These are phyloP conservation scores for Felis catus DNA, from an alignment of 2,113 vertebrate species.

Conservation along the genomic window F.catus_Fca126_mat1.0 CM031413.1:139752501-139753000, in stretches of 20 bases:
- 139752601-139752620: background rate
- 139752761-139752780: conserved; percentile 30
- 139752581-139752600: background rate
- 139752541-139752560: background rate
- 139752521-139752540: background rate
- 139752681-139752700: background rate
- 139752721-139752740: background rate
- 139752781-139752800: background rate
- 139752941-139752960: background rate
- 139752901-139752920: background rate
- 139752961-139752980: background rate
- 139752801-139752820: conserved; percentile 10
- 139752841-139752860: background rate
- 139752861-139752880: conserved; percentile 9
- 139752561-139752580: background rate
- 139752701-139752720: background rate
- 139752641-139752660: background rate
- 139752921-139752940: background rate
- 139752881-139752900: background rate
- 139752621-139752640: background rate
- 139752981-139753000: background rate
- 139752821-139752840: background rate
- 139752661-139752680: background rate
- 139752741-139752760: background rate
- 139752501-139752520: background rate